Conservation (phyloP, 2,888 invertebrate genomes). For the Drosophila quinaria region DNA sequence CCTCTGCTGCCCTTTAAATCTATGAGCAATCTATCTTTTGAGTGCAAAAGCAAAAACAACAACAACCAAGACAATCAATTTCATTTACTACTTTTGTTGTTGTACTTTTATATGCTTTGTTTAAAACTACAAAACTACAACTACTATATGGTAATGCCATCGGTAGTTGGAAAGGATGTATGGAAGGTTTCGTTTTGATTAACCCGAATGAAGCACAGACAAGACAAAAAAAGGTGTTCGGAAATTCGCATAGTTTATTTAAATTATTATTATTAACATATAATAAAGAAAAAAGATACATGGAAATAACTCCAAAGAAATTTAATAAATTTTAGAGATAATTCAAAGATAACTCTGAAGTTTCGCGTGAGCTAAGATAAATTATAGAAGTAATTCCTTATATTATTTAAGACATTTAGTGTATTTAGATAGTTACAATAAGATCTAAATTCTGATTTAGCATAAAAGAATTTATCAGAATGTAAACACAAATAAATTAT, state of each 20-base stretch:
- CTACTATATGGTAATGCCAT: slow-evolving; percentile 71
- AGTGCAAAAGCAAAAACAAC: slow-evolving; percentile 63
- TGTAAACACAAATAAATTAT: too few relatives aligned
- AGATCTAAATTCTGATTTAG: too few relatives aligned
- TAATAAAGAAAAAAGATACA: too few relatives aligned
- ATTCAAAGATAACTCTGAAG: too few relatives aligned
- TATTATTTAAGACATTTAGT: background rate
- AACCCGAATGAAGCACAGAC: too few relatives aligned
- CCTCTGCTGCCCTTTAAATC: slow-evolving; percentile 46
- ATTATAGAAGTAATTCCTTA: background rate
- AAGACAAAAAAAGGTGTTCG: too few relatives aligned
- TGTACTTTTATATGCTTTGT: slow-evolving; percentile 26
- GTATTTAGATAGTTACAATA: too few relatives aligned
- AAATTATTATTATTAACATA: too few relatives aligned
- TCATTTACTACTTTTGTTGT: slow-evolving; percentile 38
- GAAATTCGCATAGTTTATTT: too few relatives aligned
- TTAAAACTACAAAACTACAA: slow-evolving; percentile 49
- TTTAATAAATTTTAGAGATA: too few relatives aligned
- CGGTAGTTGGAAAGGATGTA: background rate
- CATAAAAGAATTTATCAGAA: background rate
- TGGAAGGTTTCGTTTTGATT: background rate
- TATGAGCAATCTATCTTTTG: slow-evolving; percentile 74
- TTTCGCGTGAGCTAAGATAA: too few relatives aligned
- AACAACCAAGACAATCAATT: slow-evolving; percentile 64
- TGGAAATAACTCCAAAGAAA: too few relatives aligned